A percentile compares a stretch with the other conserved stretches of the same genome.
Conservation (phyloP, 1,140 invertebrate species). For the Zophobas morio region DNA sequence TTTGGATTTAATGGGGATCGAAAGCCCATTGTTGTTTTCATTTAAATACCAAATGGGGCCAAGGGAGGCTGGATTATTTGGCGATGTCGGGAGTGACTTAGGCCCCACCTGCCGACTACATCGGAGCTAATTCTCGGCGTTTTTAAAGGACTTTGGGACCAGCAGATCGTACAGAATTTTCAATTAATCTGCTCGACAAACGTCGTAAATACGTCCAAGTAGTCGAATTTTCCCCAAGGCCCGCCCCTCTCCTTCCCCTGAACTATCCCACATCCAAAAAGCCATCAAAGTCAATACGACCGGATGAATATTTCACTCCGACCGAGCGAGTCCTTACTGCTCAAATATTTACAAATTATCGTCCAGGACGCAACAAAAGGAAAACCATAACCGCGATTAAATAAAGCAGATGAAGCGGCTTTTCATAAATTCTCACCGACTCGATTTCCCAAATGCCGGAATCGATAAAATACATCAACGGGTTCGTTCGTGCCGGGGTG, state of each 20-base stretch:
- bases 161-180: too few species aligned
- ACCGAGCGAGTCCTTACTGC: conserved; percentile 1
- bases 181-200: too few species aligned
- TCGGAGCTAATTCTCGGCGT: too few species aligned
- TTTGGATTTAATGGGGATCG: conserved; percentile 39
- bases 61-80: too few species aligned
- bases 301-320: conserved; percentile 17
- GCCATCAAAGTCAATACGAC: conserved; percentile 1
- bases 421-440: neutral
- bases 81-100: too few species aligned
- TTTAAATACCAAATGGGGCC: conserved; percentile 35
- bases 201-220: too few species aligned
- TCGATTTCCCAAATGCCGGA: conserved; percentile 22
- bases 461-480: conserved; percentile 35
- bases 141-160: too few species aligned
- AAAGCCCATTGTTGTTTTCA: conserved; percentile 44
- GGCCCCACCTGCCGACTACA: too few species aligned
- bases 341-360: conserved; percentile 36
- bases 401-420: neutral
- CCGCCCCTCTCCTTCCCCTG: too few species aligned
- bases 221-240: too few species aligned
- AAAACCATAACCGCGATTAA: conserved; percentile 12
- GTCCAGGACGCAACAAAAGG: neutral
- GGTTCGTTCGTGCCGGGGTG: neutral
- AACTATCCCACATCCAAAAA: neutral